Evolutionary conservation across 2,797 vertebrate species (phyloP).

Genomic region (Dendrocincla fuliginosa): DNA sequence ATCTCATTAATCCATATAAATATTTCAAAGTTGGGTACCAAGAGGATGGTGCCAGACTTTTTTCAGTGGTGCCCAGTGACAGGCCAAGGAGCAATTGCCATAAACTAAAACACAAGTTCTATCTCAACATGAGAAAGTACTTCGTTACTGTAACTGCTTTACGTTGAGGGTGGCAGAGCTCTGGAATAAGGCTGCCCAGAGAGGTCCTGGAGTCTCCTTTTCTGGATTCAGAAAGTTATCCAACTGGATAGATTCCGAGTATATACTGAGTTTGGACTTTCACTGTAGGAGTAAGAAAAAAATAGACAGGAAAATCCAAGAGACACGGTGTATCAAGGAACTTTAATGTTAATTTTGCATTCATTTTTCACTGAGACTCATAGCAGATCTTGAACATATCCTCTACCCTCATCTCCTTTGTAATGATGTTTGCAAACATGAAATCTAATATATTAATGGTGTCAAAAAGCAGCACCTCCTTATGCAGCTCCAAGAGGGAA

Average conservation of each 20-base stretch:
- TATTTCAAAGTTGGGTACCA: not conserved
- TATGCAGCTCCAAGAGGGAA: not conserved
- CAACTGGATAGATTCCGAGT: not conserved
- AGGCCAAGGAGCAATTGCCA: not conserved
- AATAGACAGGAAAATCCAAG: not conserved
- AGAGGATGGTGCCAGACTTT: not conserved
- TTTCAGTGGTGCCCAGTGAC: not conserved
- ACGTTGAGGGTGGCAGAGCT: not conserved
- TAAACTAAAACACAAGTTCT: not conserved
- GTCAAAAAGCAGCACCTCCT: not conserved
- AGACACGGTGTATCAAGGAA: not conserved
- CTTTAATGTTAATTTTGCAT: not conserved
- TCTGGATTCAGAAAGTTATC: not conserved
- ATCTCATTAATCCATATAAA: not conserved
- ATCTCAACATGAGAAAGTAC: not conserved
- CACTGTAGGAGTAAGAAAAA: not conserved
- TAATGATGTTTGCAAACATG: not conserved
- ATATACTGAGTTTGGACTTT: not conserved
- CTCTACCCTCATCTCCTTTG: not conserved
- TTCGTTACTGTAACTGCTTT: not conserved
- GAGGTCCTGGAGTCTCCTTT: not conserved
- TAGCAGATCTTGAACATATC: not conserved
- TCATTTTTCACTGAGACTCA: not conserved
- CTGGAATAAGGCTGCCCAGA: not conserved
- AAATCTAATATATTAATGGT: not conserved